Conservation (phyloP, 2,113 vertebrate genomes). For the Bambusicola thoracicus region DNA sequence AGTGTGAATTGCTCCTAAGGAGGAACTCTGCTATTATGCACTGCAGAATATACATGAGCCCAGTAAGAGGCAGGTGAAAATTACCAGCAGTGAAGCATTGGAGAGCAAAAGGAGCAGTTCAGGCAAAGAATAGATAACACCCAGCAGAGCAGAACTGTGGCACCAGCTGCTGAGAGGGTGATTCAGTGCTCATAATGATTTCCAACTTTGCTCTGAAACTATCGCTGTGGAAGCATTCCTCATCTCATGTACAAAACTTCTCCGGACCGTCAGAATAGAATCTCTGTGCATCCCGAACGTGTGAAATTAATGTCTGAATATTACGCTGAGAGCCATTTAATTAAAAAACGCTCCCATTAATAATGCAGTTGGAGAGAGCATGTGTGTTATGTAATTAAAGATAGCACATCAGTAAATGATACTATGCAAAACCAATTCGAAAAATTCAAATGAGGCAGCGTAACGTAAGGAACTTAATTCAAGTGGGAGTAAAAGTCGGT, state of each 20-base stretch:
- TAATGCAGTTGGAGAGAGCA: constrained; percentile 58
- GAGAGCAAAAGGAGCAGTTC: constrained; percentile 51
- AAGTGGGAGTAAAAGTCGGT: constrained; percentile 54
- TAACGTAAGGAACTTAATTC: constrained; percentile 59
- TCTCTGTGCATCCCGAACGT: constrained; percentile 22
- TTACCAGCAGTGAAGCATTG: background rate
- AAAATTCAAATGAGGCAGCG: constrained; percentile 58
- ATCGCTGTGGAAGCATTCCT: constrained; percentile 34
- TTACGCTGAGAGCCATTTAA: constrained; percentile 67
- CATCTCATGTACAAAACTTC: constrained; percentile 50
- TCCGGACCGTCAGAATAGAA: constrained; percentile 3
- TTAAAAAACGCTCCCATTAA: constrained; percentile 71
- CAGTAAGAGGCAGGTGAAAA: constrained; percentile 2
- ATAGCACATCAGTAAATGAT: constrained; percentile 66
- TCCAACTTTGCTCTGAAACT: background rate
- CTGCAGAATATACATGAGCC: background rate
- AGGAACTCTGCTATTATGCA: background rate
- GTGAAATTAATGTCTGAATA: constrained; percentile 69
- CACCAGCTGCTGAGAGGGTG: constrained; percentile 56
- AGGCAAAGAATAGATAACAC: constrained; percentile 46
- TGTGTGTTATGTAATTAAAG: constrained; percentile 72
- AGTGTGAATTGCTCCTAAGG: background rate
- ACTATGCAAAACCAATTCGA: constrained; percentile 72
- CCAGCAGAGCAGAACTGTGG: constrained; percentile 36
- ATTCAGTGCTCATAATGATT: constrained; percentile 50